Base-by-base conservation (phyloP, 1,140 invertebrate species). In the Oscheius sp. region DNA sequence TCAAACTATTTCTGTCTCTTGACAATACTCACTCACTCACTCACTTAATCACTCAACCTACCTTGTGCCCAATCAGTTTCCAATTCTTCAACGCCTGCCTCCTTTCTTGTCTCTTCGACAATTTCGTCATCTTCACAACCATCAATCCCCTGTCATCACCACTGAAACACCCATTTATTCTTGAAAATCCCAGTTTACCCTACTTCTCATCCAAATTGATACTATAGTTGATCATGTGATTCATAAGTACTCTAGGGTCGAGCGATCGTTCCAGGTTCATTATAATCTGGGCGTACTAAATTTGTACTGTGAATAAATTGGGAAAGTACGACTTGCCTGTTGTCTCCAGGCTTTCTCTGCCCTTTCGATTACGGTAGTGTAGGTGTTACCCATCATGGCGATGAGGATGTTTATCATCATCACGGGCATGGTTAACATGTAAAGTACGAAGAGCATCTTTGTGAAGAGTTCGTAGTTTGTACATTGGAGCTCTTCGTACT, bases 271-370 rank as follows among this genome's bases (percentile, higher is more conserved):
- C 95, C 77, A 98, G 82, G 0, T 94, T 92, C 13, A 98, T 93
- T 3, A 98, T 93, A 77, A 97, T 97, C 86, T 98, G 97, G 0
- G 95, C 95, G 93, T 95, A 98, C 91, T 97, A 32, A 29, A 59
- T 23, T 15, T 13, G 20, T 59, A 13, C 15, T 59, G 55, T 13
- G 13, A 15, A 23, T 59, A 31, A 59, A 23, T 15, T 15, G 0
- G 23, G 23, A 59, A 59, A 0, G 18, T 45, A 18, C 42, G 23
- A 45, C 42, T 45, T 45, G 42, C 55, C 55, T 59, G 95, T 87
- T 97, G 96, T 84, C 96, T 91, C 91, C 93, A 98, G 85, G 98
- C 95, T 85, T 97, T 97, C 85, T 98, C 95, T 58, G 94, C 97
- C 84, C 95, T 93, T 84, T 94, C 92, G 72, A 97, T 98, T 61